These are phyloP conservation scores for Emmelina monodactyla DNA, from an alignment of 2,888 invertebrate species.

Conservation along the genomic window DNA sequence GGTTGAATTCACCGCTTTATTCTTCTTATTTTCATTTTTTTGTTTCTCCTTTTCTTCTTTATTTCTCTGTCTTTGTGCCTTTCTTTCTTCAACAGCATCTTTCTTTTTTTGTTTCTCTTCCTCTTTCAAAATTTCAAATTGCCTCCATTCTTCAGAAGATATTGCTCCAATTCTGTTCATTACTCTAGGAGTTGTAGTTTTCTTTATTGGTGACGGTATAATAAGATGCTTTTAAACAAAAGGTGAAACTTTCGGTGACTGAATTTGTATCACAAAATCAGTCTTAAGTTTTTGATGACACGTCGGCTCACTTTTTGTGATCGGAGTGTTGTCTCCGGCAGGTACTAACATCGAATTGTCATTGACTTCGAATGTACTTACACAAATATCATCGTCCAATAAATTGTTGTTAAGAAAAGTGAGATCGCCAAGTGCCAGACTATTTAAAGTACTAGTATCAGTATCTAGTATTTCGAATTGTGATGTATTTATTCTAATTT, in stretches of 20 bases:
- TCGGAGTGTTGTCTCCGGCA: constrained; percentile 1
- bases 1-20: no score
- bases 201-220: constrained; percentile 1
- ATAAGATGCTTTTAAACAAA: constrained; percentile 1
- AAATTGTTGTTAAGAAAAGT: constrained; percentile 2
- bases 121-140: constrained; percentile 2
- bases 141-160: constrained; percentile 4
- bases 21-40: no score
- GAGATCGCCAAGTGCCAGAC: constrained; percentile 2
- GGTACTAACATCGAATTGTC: constrained; percentile 2
- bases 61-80: no score
- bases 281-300: background rate
- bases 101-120: constrained; percentile 3
- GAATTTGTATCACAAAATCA: background rate
- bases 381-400: constrained; percentile 2
- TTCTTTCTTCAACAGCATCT: background rate
- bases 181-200: constrained; percentile 3
- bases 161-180: constrained; percentile 4
- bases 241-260: constrained; percentile 1
- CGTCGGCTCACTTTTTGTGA: background rate
- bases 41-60: no score
- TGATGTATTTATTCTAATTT: constrained; percentile 2
- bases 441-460: constrained; percentile 2
- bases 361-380: constrained; percentile 3
- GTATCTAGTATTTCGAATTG: constrained; percentile 2